A percentile compares a stretch with the other conserved stretches of the same genome.
phyloP scores from a whole-genome alignment of 2,113 vertebrate genomes.

The Pipra filicauda region DNA sequence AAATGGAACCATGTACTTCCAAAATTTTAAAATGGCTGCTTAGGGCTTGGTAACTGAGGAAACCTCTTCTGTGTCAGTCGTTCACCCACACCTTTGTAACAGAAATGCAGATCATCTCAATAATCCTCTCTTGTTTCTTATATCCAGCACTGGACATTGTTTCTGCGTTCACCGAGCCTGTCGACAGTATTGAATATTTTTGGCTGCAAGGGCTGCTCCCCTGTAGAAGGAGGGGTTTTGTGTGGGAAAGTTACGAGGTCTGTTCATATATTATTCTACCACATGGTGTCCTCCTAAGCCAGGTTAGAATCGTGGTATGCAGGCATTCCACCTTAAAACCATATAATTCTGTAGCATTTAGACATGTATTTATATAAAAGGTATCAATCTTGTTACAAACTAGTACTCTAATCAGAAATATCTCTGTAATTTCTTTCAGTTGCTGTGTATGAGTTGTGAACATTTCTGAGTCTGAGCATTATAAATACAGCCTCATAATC shows the following conservation, averaged over 20 bases:
- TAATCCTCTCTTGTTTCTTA: neutral
- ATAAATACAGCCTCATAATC: neutral
- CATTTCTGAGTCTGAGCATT: neutral
- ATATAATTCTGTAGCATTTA: neutral
- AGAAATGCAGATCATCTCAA: neutral
- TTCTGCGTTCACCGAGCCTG: neutral
- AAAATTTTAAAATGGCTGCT: neutral
- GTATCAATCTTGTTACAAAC: neutral
- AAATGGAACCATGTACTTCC: neutral
- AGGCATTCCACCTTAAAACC: neutral
- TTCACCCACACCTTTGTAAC: neutral
- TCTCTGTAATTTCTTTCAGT: neutral
- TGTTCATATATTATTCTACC: constrained; percentile 32
- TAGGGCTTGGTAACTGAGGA: neutral
- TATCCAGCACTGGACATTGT: neutral
- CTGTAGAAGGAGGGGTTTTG: neutral
- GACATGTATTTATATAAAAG: neutral
- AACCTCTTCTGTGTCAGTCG: neutral
- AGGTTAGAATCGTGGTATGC: neutral
- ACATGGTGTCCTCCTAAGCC: constrained; percentile 63
- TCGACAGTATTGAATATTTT: neutral
- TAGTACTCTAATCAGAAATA: neutral
- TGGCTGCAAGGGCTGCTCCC: neutral
- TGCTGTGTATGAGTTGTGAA: neutral
- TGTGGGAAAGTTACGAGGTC: neutral